Evolutionary conservation across 2,113 vertebrate species (phyloP).

Genomic region (Odocoileus hemionus): DNA sequence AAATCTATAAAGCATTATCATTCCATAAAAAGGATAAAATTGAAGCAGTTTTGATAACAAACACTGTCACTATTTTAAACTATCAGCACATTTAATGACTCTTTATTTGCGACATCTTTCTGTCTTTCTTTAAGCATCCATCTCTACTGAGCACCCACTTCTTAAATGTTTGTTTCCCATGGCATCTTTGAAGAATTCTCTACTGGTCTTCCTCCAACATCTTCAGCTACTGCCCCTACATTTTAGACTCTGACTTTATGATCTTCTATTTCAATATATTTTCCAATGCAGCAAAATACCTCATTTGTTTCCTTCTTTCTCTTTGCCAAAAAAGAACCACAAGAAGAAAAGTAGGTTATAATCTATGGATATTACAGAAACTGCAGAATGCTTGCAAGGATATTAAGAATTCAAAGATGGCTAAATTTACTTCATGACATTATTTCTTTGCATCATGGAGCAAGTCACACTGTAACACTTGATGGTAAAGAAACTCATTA

Average conservation of each 20-base stretch:
- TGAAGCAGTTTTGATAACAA: background rate
- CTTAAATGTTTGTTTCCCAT: background rate
- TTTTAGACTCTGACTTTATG: background rate
- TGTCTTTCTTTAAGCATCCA: no score
- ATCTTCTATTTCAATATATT: background rate
- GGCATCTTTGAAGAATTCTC: background rate
- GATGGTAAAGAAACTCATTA: background rate
- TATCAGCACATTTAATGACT: background rate
- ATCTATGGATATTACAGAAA: conserved; percentile 1
- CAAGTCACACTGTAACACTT: background rate
- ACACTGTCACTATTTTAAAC: background rate
- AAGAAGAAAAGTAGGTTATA: background rate
- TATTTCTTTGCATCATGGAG: background rate
- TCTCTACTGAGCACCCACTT: background rate
- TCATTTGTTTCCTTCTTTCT: conserved; percentile 23
- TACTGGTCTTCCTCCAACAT: background rate
- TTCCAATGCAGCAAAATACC: background rate
- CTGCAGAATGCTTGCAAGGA: background rate
- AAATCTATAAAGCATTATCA: background rate
- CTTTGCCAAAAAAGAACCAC: background rate
- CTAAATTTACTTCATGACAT: conserved; percentile 9
- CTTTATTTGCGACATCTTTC: background rate
- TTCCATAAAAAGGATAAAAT: background rate
- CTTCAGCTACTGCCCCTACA: background rate
- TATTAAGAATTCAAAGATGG: conserved; percentile 10